These are phyloP conservation scores for Chymomyza costata DNA, from an alignment of 1,140 invertebrate species.

Conservation along the genomic window DNA sequence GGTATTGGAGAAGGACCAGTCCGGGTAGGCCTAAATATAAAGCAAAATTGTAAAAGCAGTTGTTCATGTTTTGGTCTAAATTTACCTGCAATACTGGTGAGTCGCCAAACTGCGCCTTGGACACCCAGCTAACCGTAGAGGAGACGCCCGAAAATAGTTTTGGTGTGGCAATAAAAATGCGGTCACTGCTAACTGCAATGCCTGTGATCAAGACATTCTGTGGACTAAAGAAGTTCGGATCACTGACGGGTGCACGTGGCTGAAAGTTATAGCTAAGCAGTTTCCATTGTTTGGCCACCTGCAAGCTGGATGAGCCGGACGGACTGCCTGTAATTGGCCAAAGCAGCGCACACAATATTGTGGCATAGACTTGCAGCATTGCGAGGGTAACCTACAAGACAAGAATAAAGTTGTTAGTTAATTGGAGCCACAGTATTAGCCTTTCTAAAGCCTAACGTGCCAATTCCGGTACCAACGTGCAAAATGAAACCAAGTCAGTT, in stretches of 20 bases:
- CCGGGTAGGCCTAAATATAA: conserved; percentile 81
- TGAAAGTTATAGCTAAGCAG: conserved; percentile 82
- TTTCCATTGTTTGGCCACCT: conserved; percentile 85
- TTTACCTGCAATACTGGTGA: conserved; percentile 80
- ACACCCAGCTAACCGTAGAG: conserved; percentile 82
- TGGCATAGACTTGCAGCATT: conserved; percentile 35
- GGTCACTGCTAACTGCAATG: conserved; percentile 81
- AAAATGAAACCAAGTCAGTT: conserved; percentile 32
- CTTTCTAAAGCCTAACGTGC: conserved; percentile 19
- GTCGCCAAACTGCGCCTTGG: conserved; percentile 79
- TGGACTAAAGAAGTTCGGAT: conserved; percentile 79
- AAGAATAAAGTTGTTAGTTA: conserved; percentile 11
- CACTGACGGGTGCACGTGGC: conserved; percentile 74
- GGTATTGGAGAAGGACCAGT: conserved; percentile 86
- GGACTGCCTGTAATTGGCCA: conserved; percentile 7
- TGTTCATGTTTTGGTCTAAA: neutral
- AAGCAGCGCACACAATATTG: conserved; percentile 22
- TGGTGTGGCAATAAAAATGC: conserved; percentile 84
- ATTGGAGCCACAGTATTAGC: conserved; percentile 7
- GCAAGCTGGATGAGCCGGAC: conserved; percentile 70
- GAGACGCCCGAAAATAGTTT: conserved; percentile 83
- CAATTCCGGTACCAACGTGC: conserved; percentile 30
- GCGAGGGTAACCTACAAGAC: conserved; percentile 11
- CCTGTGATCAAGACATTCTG: conserved; percentile 86
- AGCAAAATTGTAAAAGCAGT: conserved; percentile 1